Conservation (phyloP, 2,888 invertebrate species). For the Drosophila picticornis region DNA sequence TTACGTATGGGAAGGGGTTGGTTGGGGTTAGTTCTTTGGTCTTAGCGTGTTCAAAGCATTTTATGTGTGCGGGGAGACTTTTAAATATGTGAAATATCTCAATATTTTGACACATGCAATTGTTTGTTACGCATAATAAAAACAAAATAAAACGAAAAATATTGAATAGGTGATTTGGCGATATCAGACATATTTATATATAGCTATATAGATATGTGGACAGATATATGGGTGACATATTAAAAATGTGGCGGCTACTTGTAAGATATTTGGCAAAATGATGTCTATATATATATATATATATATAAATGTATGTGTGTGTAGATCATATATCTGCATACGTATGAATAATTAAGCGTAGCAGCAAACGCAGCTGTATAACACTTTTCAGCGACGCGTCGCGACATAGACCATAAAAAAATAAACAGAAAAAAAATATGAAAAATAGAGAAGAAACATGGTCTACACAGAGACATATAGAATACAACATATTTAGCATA, state of each 20-base stretch:
- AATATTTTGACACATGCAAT: slow-evolving; percentile 79
- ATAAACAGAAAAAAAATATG: not conserved
- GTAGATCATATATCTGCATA: slow-evolving; percentile 43
- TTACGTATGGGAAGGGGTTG: not conserved
- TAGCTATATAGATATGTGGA: not conserved
- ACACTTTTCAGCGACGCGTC: slow-evolving; percentile 50
- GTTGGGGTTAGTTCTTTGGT: not conserved
- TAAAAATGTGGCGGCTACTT: slow-evolving; percentile 16
- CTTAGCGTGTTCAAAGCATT: slow-evolving; percentile 26
- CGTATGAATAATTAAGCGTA: slow-evolving; percentile 76
- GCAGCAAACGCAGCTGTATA: slow-evolving; percentile 67
- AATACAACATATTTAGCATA: slow-evolving; percentile 2
- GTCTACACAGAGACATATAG: slow-evolving; percentile 3
- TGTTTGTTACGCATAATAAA: slow-evolving; percentile 63
- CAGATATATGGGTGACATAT: not conserved
- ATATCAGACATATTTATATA: slow-evolving; percentile 8
- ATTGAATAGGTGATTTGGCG: slow-evolving; percentile 46
- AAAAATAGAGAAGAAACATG: slow-evolving; percentile 8
- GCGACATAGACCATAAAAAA: slow-evolving; percentile 40
- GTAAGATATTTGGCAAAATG: slow-evolving; percentile 32
- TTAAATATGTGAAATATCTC: slow-evolving; percentile 65
- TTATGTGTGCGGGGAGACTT: not conserved
- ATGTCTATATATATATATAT: slow-evolving; percentile 4
- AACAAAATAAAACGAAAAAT: slow-evolving; percentile 19
- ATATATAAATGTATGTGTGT: slow-evolving; percentile 8